These are phyloP conservation scores for Cydia fagiglandana DNA, from an alignment of 1,140 invertebrate species.

Conservation along the genomic window DNA sequence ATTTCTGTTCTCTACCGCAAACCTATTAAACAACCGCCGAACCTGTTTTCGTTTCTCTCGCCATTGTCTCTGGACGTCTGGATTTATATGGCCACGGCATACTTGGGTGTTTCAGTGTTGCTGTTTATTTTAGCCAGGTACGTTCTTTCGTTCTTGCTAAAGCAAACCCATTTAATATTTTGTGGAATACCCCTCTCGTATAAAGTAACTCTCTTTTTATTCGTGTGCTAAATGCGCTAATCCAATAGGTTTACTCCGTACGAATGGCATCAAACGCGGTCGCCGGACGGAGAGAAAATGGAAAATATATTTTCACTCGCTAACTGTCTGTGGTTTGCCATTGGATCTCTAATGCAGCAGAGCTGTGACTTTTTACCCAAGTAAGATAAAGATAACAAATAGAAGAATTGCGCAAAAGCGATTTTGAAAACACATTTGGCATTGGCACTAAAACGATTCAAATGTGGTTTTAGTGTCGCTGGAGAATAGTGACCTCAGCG, in stretches of 20 bases:
- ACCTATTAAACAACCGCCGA: constrained; percentile 93
- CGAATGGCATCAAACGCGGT: constrained; percentile 94
- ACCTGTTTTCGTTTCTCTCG: constrained; percentile 96
- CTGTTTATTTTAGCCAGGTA: constrained; percentile 95
- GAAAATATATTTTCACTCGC: constrained; percentile 95
- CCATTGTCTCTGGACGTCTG: constrained; percentile 96
- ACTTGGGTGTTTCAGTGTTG: constrained; percentile 94
- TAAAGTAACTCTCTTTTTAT: constrained; percentile 9
- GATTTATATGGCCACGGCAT: constrained; percentile 97
- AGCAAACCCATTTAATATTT: neutral
- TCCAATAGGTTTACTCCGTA: constrained; percentile 91
- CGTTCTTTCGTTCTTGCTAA: constrained; percentile 49
- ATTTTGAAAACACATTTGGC: constrained; percentile 43
- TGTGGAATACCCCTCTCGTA: neutral
- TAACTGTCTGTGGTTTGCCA: constrained; percentile 97
- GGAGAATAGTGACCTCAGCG: constrained; percentile 32
- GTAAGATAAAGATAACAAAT: constrained; percentile 84
- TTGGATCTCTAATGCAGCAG: constrained; percentile 96
- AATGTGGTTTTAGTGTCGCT: constrained; percentile 40
- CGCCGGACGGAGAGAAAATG: constrained; percentile 90
- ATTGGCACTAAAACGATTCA: constrained; percentile 44
- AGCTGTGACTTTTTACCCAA: constrained; percentile 94
- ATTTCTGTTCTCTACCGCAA: constrained; percentile 96
- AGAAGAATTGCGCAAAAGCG: constrained; percentile 37
- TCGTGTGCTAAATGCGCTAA: constrained; percentile 40